Base-by-base conservation (phyloP, 2,113 vertebrate species). In the Aspidoscelis tigris region DNA sequence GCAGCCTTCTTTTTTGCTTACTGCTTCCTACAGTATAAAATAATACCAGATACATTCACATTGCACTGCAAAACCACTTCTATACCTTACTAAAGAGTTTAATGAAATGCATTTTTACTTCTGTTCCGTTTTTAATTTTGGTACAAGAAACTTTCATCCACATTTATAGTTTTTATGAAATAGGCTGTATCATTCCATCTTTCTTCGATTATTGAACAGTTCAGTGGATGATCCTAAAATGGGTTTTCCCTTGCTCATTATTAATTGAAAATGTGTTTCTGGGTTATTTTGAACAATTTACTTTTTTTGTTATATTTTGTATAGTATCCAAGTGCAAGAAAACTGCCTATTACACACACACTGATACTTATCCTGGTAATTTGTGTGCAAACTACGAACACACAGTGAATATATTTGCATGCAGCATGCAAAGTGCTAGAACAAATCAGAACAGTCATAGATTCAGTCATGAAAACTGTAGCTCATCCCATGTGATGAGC, bases 151-250 rank as follows among this genome's bases (percentile, higher is more conserved):
- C 84, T 90, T 90, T 94, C 83, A 90, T 80, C 82, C 94, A 91
- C 92, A 90, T 89, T 89, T 90, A 76, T 91, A 89, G 84, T 69
- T 92, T 77, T 76, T 87, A 87, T 86, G 85, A 90, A 84, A 75
- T 90, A 81, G 90, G 94, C 91, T 95, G 94, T 96, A 93, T 85
- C 88, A 78, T 91, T 89, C 87, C 86, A 73, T 86, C 92, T 75
- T 89, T 94, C 92, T 93, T 93, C 39, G 69, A 93, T 95, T 95
- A 78, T 65, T 84, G 76, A 77, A 39, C 20, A 50, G 95, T 96
- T 95, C 93, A 91, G 92, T 92, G 72, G 33, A 14, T 78, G 80
- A 90, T 92, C 86, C 91, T 70, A 92, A 88, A 90, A 88, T 85
- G 53, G 89, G 86, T 90, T 93, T 50, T 92, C 89, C 80, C 81